Percentiles rank a stretch among this genome's conserved stretches.
phyloP scores from a whole-genome alignment of 1,140 invertebrate genomes.

The Drosophila pseudoobscura region DNA sequence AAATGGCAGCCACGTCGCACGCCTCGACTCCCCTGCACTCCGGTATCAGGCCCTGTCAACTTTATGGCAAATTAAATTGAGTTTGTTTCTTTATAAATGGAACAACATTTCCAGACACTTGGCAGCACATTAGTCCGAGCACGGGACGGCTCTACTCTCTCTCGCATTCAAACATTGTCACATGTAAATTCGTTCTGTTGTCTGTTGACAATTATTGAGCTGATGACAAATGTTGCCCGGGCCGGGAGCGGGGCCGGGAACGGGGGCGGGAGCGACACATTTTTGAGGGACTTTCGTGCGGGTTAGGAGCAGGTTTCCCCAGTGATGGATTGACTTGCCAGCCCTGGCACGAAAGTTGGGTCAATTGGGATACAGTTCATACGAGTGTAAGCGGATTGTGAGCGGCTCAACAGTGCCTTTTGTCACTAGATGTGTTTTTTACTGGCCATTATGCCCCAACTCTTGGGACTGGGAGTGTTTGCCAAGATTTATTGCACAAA shows the following conservation, averaged over 20 bases:
- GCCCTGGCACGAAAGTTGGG: neutral
- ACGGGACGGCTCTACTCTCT: conserved; percentile 7
- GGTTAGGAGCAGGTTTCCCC: neutral
- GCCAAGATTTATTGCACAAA: too few species aligned
- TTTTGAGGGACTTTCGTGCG: conserved; percentile 21
- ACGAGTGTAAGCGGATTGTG: neutral
- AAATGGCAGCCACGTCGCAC: conserved; percentile 43
- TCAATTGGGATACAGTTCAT: conserved; percentile 13
- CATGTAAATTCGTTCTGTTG: conserved; percentile 30
- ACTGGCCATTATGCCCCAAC: too few species aligned
- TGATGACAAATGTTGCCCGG: conserved; percentile 63
- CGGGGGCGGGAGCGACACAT: conserved; percentile 1
- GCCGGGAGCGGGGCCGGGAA: neutral
- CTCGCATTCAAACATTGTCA: conserved; percentile 19
- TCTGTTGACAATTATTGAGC: conserved; percentile 74
- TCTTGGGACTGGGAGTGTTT: too few species aligned
- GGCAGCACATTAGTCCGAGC: conserved; percentile 52
- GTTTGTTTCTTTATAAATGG: conserved; percentile 73
- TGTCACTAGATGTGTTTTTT: too few species aligned
- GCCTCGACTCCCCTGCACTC: neutral
- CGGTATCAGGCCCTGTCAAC: conserved; percentile 49
- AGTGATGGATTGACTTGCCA: conserved; percentile 33
- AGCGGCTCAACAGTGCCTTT: neutral
- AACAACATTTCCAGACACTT: conserved; percentile 66
- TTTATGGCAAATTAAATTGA: conserved; percentile 76